Percentiles rank a stretch among this genome's conserved stretches.
Evolutionary conservation across 1,140 invertebrate species (phyloP).

Genomic region (Drosophila yakuba): DNA sequence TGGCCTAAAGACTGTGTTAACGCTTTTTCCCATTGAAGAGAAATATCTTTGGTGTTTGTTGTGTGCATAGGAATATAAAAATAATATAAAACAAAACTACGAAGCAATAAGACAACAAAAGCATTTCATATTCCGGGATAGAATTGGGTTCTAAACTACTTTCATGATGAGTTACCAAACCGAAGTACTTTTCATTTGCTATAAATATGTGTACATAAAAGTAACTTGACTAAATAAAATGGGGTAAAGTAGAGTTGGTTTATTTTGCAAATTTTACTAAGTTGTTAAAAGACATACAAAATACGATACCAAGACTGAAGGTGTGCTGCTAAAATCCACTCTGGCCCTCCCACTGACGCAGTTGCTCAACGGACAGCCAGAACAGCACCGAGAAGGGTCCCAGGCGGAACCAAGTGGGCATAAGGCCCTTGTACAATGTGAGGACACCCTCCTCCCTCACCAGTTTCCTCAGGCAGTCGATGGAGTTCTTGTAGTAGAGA

Average conservation of each 20-base stretch:
- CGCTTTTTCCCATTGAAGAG: neutral
- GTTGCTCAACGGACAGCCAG: slow-evolving; percentile 62
- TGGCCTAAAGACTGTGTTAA: neutral
- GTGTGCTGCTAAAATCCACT: slow-evolving; percentile 29
- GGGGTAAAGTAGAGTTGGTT: no score
- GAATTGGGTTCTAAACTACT: no score
- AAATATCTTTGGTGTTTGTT: neutral
- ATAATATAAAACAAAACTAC: neutral
- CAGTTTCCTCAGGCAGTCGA: slow-evolving; percentile 36
- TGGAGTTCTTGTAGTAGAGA: slow-evolving; percentile 33
- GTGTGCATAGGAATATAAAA: neutral
- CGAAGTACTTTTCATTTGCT: no score
- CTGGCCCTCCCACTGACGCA: slow-evolving; percentile 59
- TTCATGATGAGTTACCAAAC: no score
- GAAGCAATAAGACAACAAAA: neutral
- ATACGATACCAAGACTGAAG: neutral
- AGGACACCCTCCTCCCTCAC: slow-evolving; percentile 39
- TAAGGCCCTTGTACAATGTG: slow-evolving; percentile 52
- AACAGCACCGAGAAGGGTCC: slow-evolving; percentile 65
- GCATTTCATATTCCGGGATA: neutral
- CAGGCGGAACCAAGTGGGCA: slow-evolving; percentile 57
- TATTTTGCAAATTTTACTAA: no score
- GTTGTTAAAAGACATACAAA: neutral
- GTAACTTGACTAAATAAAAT: no score
- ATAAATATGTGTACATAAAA: no score